Conservation (phyloP, 2,888 invertebrate species). For the Tachina grossa region DNA sequence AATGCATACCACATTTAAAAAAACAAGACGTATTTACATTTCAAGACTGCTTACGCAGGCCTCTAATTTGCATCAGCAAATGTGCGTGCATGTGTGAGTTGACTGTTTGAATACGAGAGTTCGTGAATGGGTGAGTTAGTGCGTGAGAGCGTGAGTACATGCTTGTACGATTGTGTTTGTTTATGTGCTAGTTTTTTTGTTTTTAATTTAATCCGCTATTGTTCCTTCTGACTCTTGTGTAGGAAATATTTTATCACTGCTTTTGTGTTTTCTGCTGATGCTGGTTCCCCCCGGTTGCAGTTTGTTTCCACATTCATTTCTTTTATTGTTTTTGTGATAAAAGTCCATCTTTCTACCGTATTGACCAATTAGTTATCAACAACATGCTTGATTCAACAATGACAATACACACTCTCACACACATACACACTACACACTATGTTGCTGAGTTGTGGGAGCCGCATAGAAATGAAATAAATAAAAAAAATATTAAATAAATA, state of each 20-base stretch:
- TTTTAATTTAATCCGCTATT: slow-evolving; percentile 6
- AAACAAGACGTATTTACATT: too few relatives aligned
- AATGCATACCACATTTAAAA: too few relatives aligned
- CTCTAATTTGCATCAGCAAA: too few relatives aligned
- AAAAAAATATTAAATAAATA: slow-evolving; percentile 32
- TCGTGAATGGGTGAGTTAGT: neutral
- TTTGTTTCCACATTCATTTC: neutral
- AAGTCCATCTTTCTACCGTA: slow-evolving; percentile 59
- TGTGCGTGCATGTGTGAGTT: neutral
- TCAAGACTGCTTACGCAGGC: too few relatives aligned
- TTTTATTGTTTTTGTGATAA: slow-evolving; percentile 47
- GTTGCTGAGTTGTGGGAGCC: slow-evolving; percentile 24
- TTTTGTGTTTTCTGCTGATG: slow-evolving; percentile 24
- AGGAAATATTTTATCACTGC: slow-evolving; percentile 24
- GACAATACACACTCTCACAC: neutral
- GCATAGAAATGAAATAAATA: slow-evolving; percentile 18
- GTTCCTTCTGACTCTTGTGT: neutral
- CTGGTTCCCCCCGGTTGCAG: slow-evolving; percentile 7
- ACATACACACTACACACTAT: slow-evolving; percentile 4
- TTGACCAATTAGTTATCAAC: slow-evolving; percentile 69
- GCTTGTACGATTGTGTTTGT: neutral
- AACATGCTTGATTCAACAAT: slow-evolving; percentile 40
- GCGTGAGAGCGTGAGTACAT: too few relatives aligned
- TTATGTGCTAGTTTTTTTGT: neutral
- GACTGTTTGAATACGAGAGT: neutral